Base-by-base conservation (phyloP, 92 coral and sea anemone genomes). In the Anthopleura xanthogrammica region DNA sequence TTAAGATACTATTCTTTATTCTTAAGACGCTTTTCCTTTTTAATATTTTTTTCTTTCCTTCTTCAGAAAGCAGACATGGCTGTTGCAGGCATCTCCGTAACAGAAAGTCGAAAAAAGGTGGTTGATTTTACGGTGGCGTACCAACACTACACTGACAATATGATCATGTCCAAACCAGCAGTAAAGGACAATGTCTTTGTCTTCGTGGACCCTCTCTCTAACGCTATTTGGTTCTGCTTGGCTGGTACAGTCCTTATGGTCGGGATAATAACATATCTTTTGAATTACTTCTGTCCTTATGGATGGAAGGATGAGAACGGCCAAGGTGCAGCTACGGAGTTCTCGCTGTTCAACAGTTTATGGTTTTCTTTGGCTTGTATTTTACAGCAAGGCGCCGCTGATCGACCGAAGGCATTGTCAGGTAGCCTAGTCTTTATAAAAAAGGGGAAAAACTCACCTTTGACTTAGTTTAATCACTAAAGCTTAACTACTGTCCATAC, bases 341-440 rank as follows among this genome's bases (percentile, higher is more conserved):
- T 92, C 79, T 84, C 76, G 70, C 85, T 87, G 60, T 89, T 92
- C 65, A 92, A 92, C 66, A 89, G 95, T 79, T 41, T 92, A 29
- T 92, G 95, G 95, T 92, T 92, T 84, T 81, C 95, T 1, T 46
- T 92, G 83, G 91, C 95, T 23, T 77, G 91, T 82, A 81, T 90
- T 85, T 75, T 92, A 13, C 91, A 86, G 58, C 95, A 92, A 22
- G 95, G 93, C 0, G 87, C 91, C 0, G 88, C 86, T 75, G 77
- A 90, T 77, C 80, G 88, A 11, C 93, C 93, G 4, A 65, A 83
- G 22, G 77, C 88, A 36, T 65, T 87, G 64, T 90, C 93, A 90
- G 93, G 93, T 90, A 83, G 2, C 3, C 7, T 2, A 46, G 50
- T 46, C 50, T 46, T 5, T 46, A 46, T 5, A 46, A 46, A 46